Percentiles rank a stretch among this genome's conserved stretches.
Evolutionary conservation across 2,113 vertebrate genomes (phyloP).

Genomic region (Gallinago jamesoni): DNA sequence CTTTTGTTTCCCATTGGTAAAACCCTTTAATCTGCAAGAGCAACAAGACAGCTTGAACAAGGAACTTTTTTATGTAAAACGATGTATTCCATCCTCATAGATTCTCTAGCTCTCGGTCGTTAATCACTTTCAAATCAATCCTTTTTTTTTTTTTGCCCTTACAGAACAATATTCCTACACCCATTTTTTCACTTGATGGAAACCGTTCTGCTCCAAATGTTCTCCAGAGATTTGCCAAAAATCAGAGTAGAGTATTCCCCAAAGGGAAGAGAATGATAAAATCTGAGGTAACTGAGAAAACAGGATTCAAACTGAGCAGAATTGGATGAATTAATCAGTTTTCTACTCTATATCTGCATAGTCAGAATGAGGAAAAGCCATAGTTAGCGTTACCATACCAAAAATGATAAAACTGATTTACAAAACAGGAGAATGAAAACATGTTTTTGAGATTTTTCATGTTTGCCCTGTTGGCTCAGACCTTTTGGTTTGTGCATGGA

Average conservation of each 20-base stretch:
- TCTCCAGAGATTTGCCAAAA: background rate
- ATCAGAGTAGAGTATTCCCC: background rate
- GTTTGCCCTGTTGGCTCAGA: background rate
- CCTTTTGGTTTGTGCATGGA: background rate
- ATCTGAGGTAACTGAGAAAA: background rate
- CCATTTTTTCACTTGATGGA: background rate
- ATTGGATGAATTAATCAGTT: background rate
- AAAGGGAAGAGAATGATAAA: background rate
- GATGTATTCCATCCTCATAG: background rate
- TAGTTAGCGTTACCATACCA: background rate
- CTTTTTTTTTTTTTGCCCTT: background rate
- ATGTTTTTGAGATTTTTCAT: background rate
- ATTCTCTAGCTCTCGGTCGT: background rate
- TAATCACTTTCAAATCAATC: background rate
- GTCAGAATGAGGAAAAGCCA: background rate
- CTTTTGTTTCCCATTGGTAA: background rate
- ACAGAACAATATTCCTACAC: background rate
- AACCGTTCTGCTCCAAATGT: background rate
- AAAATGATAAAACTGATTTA: background rate
- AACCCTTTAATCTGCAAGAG: background rate
- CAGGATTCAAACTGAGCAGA: background rate
- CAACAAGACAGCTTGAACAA: background rate
- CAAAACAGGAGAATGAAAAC: background rate
- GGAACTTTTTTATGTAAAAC: background rate
- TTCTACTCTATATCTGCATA: background rate